Percentiles rank a stretch among this genome's conserved stretches.
phyloP scores from a whole-genome alignment of 2,797 vertebrate species.

The Bradypodion ventrale region DNA sequence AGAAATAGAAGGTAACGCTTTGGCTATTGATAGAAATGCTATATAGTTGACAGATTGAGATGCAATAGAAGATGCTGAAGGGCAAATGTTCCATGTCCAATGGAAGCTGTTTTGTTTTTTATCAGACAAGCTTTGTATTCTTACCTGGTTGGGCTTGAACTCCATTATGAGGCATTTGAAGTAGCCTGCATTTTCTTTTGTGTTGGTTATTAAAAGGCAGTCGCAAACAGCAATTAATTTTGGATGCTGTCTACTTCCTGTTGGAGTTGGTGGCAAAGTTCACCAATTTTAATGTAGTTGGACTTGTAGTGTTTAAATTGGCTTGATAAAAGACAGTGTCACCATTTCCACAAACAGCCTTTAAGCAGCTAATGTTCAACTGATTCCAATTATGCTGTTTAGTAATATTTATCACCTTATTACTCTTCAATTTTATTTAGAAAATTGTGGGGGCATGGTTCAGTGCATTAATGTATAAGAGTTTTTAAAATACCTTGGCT shows the following conservation, averaged over 20 bases:
- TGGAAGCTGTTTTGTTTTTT: slow-evolving; percentile 58
- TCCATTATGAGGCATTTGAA: slow-evolving; percentile 46
- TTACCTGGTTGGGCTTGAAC: slow-evolving; percentile 42
- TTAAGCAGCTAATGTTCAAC: slow-evolving; percentile 25
- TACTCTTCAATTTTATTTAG: slow-evolving; percentile 43
- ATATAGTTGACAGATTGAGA: slow-evolving; percentile 49
- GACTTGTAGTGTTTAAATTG: slow-evolving; percentile 35
- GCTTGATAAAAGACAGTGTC: slow-evolving; percentile 13
- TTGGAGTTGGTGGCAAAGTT: slow-evolving; percentile 1
- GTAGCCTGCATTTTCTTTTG: neutral
- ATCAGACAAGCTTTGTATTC: slow-evolving; percentile 15
- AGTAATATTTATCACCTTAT: neutral
- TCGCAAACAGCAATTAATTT: slow-evolving; percentile 53
- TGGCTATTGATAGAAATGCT: neutral
- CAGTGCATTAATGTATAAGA: neutral
- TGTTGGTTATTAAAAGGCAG: slow-evolving; percentile 30
- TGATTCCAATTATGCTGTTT: slow-evolving; percentile 36
- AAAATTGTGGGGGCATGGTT: slow-evolving; percentile 34
- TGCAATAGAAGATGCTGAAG: slow-evolving; percentile 44
- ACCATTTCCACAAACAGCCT: slow-evolving; percentile 40
- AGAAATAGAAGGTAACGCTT: slow-evolving; percentile 22
- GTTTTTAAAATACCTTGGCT: slow-evolving; percentile 43
- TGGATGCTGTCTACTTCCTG: neutral
- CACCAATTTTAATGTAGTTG: slow-evolving; percentile 4
- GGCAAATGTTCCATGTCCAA: slow-evolving; percentile 48